Evolutionary conservation across 2,113 vertebrate species (phyloP).

Genomic region (Clinocottus analis): DNA sequence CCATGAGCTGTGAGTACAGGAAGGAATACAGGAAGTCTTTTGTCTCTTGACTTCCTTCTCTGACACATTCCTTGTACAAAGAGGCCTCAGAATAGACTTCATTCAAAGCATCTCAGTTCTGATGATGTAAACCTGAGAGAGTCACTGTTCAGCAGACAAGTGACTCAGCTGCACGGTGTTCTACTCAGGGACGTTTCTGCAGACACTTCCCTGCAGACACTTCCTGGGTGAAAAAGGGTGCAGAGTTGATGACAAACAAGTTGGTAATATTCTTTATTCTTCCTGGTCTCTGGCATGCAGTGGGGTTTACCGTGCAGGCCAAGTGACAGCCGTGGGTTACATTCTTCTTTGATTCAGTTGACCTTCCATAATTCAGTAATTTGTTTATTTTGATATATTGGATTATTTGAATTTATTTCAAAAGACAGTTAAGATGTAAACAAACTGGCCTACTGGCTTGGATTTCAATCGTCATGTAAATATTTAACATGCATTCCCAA

Average conservation of each 20-base stretch:
- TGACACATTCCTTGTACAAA: background rate
- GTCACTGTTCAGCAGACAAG: background rate
- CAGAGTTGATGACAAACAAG: background rate
- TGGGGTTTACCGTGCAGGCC: background rate
- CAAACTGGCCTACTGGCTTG: background rate
- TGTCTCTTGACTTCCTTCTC: conserved; percentile 25
- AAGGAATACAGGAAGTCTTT: background rate
- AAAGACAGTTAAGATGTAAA: background rate
- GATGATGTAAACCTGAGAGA: background rate
- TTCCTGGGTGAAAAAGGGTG: background rate
- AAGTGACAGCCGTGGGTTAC: background rate
- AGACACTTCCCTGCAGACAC: no score
- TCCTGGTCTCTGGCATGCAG: no score
- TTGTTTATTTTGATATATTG: background rate
- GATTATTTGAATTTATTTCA: background rate
- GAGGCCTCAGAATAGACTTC: background rate
- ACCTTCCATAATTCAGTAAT: background rate
- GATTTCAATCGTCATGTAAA: background rate
- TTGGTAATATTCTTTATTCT: background rate
- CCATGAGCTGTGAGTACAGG: background rate
- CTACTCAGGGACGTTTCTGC: background rate
- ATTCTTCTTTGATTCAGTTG: background rate
- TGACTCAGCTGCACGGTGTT: background rate
- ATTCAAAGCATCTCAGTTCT: background rate
- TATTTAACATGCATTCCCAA: background rate